Percentiles rank a stretch among this genome's conserved stretches.
Evolutionary conservation across 2,888 invertebrate species (phyloP).

Genomic region (Laothoe populi): DNA sequence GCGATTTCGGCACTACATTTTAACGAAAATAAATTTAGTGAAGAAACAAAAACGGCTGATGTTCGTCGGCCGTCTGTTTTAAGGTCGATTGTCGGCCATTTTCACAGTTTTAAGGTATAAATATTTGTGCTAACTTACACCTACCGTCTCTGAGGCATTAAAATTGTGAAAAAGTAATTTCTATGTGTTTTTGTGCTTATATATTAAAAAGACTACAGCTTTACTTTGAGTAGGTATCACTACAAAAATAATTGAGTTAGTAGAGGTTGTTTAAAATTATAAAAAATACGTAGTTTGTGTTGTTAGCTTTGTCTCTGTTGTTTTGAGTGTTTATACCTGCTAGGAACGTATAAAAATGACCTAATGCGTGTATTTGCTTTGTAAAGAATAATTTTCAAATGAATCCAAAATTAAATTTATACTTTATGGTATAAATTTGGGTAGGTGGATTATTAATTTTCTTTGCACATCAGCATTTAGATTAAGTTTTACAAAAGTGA

Average conservation of each 20-base stretch:
- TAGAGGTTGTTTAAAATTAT: not conserved
- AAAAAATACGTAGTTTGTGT: not conserved
- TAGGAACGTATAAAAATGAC: not conserved
- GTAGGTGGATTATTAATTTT: too few relatives aligned
- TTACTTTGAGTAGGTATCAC: not conserved
- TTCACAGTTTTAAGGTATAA: constrained; percentile 13
- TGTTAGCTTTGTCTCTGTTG: not conserved
- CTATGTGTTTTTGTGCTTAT: not conserved
- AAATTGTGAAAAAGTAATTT: not conserved
- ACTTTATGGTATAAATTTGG: too few relatives aligned
- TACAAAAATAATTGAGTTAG: not conserved
- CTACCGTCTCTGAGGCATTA: constrained; percentile 6
- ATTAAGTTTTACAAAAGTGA: too few relatives aligned
- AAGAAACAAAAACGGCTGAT: not conserved
- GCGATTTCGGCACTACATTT: not conserved
- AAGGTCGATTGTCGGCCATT: constrained; percentile 19
- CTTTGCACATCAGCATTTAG: too few relatives aligned
- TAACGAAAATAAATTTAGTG: not conserved
- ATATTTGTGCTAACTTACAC: constrained; percentile 15
- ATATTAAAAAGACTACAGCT: not conserved
- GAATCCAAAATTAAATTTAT: too few relatives aligned
- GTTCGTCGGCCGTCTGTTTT: not conserved
- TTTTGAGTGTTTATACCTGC: not conserved
- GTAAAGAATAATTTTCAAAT: too few relatives aligned
- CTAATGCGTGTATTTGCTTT: not conserved